Base-by-base conservation (phyloP, 2,113 vertebrate species). In the Puma concolor region DNA sequence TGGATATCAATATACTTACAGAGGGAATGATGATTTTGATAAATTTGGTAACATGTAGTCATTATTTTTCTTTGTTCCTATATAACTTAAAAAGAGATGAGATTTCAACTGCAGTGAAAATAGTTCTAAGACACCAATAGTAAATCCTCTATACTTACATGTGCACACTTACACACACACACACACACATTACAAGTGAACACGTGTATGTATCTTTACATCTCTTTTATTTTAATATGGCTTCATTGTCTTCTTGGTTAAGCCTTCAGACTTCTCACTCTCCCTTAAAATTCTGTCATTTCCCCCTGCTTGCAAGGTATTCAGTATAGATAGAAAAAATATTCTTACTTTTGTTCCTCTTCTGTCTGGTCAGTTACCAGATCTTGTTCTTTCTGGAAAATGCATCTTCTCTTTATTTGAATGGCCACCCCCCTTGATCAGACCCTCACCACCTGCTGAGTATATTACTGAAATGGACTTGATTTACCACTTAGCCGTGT, bases 61-160 rank as follows among this genome's bases (percentile, higher is more conserved):
- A 17, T 92, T 64, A 54, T 71, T 90, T 96, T 98, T 86, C 33
- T 83, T 83, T 92, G 19, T 72, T 96, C 77, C 27, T 85, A 7
- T 76, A 48, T 94, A 93, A 88, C 69, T 96, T 94, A 33, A 84
- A 92, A 95, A 94, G 63, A 90, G 29, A 41, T 81, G 31, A 84
- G 15, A 67, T 66, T 86, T 96, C 21, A 92, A 60, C 33, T 80
- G 29, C 36, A 88, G 15, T 90, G 29, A 82, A 76, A 79, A 91
- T 87, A 50, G 5, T 91, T 54, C 27, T 79, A 21, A 77, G 82
- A 95, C 57, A 93, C 17, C n/a, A n/a, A 1, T 36, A 57, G 25
- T 13, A 48, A 15, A 57, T 31, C 16, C 52, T 50, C 33, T 52
- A 33, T 17, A 69, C 48, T 48, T 52, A 23, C 0, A 5, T 50